These are phyloP conservation scores for Leiothrix lutea DNA, from an alignment of 2,113 vertebrate genomes.

Conservation along the genomic window DNA sequence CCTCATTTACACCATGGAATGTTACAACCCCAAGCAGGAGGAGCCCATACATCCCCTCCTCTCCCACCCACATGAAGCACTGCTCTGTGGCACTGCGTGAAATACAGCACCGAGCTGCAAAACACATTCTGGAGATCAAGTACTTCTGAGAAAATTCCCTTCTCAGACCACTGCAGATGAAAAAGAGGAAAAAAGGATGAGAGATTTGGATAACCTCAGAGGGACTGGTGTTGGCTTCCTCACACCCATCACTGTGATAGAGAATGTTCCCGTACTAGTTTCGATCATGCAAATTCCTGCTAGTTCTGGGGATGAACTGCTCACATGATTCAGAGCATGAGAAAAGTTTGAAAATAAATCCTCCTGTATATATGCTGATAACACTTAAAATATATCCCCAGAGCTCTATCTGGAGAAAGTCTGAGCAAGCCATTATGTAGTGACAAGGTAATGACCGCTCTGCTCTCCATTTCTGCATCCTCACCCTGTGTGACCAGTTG, in stretches of 20 bases:
- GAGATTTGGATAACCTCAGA: background rate
- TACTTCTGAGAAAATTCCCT: background rate
- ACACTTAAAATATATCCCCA: background rate
- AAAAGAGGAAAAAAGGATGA: background rate
- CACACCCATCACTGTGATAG: rapidly evolving
- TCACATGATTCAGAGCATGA: background rate
- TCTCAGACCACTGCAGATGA: background rate
- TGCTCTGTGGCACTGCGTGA: rapidly evolving
- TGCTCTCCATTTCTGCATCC: background rate
- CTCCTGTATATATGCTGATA: rapidly evolving
- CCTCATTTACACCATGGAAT: rapidly evolving
- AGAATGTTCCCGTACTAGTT: background rate
- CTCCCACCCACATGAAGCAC: background rate
- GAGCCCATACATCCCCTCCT: background rate
- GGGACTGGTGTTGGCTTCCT: background rate
- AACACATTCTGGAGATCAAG: background rate
- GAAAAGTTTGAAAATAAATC: background rate
- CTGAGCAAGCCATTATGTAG: background rate
- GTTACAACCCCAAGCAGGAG: background rate
- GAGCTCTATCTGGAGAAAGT: background rate
- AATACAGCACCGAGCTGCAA: background rate
- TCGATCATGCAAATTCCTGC: background rate
- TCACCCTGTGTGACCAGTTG: rapidly evolving
- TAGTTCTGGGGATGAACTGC: background rate
- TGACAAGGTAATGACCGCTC: background rate